Evolutionary conservation across 2,797 vertebrate genomes (phyloP).

Genomic region (Cossypha polioptera): DNA sequence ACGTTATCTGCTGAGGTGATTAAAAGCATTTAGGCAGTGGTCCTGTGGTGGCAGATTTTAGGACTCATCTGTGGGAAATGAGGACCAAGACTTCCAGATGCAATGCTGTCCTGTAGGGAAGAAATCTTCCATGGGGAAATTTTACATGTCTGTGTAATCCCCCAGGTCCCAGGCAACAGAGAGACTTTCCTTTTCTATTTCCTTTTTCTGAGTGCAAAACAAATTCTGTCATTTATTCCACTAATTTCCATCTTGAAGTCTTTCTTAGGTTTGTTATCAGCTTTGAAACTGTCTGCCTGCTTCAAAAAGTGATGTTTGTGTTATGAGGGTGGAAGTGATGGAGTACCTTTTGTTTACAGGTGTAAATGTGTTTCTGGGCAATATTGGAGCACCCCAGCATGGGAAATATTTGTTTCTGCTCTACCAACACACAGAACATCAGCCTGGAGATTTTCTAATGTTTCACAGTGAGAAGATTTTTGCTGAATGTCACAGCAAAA

Average conservation of each 20-base stretch:
- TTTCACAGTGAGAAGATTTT: not conserved
- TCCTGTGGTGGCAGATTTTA: not conserved
- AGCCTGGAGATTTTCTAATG: not conserved
- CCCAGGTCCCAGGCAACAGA: not conserved
- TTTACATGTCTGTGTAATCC: accelerated
- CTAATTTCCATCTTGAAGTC: not conserved
- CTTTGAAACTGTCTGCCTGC: not conserved
- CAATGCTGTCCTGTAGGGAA: not conserved
- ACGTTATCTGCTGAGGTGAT: accelerated
- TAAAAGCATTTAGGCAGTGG: not conserved
- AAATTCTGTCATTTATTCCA: not conserved
- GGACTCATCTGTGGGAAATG: not conserved
- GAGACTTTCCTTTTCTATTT: not conserved
- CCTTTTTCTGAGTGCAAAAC: not conserved
- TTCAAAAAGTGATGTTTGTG: not conserved
- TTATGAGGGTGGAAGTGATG: not conserved
- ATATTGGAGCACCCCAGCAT: not conserved
- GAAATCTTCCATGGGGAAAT: not conserved
- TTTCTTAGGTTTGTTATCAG: not conserved
- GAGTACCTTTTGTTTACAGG: not conserved
- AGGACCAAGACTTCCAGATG: not conserved
- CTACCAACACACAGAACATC: not conserved
- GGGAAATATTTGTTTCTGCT: not conserved
- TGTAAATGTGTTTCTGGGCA: not conserved
- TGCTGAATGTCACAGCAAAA: not conserved